A percentile compares a stretch with the other conserved stretches of the same genome.
Evolutionary conservation across 2,113 vertebrate species (phyloP).

Genomic region (Chamaea fasciata): DNA sequence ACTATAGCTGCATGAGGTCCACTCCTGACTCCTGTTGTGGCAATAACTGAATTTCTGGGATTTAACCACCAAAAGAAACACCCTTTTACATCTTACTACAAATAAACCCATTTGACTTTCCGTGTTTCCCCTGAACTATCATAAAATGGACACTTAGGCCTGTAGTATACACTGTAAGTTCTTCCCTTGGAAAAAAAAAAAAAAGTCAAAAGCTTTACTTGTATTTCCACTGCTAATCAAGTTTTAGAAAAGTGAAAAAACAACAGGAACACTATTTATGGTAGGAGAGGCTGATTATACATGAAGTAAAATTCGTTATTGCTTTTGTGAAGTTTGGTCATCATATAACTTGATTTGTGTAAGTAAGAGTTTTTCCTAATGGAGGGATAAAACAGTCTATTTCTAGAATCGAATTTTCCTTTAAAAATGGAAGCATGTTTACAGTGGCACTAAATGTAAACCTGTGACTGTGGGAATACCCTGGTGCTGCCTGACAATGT

Average conservation of each 20-base stretch:
- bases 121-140: neutral
- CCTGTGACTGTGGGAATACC: neutral
- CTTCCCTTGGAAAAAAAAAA: neutral
- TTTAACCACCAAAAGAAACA: neutral
- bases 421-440: neutral
- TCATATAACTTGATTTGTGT: neutral
- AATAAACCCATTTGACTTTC: neutral
- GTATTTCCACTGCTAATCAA: neutral
- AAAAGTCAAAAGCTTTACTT: neutral
- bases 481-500: neutral
- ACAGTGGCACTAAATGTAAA: neutral
- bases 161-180: neutral
- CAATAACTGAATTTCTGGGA: neutral
- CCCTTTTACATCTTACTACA: neutral
- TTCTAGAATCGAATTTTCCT: neutral
- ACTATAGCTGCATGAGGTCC: neutral
- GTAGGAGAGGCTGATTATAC: neutral
- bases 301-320: neutral
- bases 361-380: neutral
- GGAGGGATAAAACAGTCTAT: neutral
- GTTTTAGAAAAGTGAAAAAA: neutral
- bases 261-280: neutral
- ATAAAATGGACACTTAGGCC: neutral
- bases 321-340: neutral
- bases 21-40: neutral